Conservation (phyloP, 2,113 vertebrate genomes). For the Thalassoma bifasciatum region DNA sequence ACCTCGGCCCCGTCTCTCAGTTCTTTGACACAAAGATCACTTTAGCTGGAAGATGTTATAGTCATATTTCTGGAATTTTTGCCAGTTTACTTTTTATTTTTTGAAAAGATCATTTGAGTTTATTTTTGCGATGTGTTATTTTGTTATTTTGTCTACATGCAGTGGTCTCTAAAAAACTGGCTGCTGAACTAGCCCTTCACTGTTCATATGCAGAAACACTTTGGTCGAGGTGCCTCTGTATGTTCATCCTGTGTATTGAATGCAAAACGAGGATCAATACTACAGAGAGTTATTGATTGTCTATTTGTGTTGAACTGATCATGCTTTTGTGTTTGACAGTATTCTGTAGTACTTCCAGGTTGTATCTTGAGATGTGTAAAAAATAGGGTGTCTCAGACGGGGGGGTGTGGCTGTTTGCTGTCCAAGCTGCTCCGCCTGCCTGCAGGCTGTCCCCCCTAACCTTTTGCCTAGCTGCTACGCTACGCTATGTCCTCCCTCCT, state of each 20-base stretch:
- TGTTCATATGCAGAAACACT: slow-evolving; percentile 84
- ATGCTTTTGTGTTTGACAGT: slow-evolving; percentile 78
- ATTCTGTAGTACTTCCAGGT: slow-evolving; percentile 81
- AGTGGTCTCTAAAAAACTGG: slow-evolving; percentile 70
- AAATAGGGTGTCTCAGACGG: slow-evolving; percentile 61
- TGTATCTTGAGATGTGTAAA: slow-evolving; percentile 71
- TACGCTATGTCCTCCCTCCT: slow-evolving; percentile 32
- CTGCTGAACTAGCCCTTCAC: slow-evolving; percentile 81
- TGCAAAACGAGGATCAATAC: slow-evolving; percentile 81
- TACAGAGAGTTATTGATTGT: slow-evolving; percentile 79
- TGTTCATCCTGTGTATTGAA: slow-evolving; percentile 81
- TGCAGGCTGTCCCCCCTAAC: slow-evolving; percentile 63
- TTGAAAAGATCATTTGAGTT: slow-evolving; percentile 50
- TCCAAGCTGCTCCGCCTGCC: slow-evolving; percentile 78
- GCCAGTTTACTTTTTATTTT: slow-evolving; percentile 70
- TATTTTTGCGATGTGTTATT: slow-evolving; percentile 57
- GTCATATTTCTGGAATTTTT: slow-evolving; percentile 81
- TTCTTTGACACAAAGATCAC: slow-evolving; percentile 81
- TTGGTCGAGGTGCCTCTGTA: slow-evolving; percentile 81
- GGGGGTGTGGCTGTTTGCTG: slow-evolving; percentile 65
- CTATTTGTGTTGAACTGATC: slow-evolving; percentile 71
- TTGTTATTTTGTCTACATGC: slow-evolving; percentile 72
- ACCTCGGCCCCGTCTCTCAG: slow-evolving; percentile 59
- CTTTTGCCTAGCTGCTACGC: slow-evolving; percentile 78
- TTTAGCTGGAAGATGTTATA: slow-evolving; percentile 84